phyloP scores from a whole-genome alignment of 2,797 vertebrate species.

The Sebastes miniatus region DNA sequence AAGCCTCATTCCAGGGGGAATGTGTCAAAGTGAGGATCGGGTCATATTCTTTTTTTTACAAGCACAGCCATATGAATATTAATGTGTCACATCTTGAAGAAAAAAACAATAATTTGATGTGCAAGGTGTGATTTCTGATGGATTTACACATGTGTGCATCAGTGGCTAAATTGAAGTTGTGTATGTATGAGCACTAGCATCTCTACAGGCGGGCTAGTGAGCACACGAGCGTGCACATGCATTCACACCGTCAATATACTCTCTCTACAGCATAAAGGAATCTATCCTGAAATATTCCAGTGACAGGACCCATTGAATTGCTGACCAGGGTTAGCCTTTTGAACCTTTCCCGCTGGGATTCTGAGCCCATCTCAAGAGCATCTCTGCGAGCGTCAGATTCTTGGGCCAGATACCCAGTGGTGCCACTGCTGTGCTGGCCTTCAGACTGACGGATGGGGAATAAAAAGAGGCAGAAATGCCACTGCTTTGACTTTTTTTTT shows the following conservation, averaged over 20 bases:
- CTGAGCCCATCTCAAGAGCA: conserved; percentile 66
- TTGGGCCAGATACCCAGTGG: conserved; percentile 57
- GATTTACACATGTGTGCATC: not conserved
- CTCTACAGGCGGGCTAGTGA: not conserved
- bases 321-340: conserved; percentile 61
- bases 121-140: conserved; percentile 12
- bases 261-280: conserved; percentile 23
- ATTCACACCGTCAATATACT: conserved; percentile 4
- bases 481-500: conserved; percentile 54
- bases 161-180: conserved; percentile 7
- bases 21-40: conserved; percentile 52
- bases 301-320: conserved; percentile 48
- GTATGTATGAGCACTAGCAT: not conserved
- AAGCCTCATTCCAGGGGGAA: conserved; percentile 47
- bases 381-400: conserved; percentile 60
- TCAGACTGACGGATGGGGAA: conserved; percentile 47
- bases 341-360: conserved; percentile 56
- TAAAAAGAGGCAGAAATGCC: conserved; percentile 50
- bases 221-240: not conserved
- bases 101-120: conserved; percentile 42
- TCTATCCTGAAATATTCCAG: conserved; percentile 41
- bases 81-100: conserved; percentile 47
- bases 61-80: conserved; percentile 51
- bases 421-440: conserved; percentile 58
- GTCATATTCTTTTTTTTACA: conserved; percentile 45